Conservation (phyloP, 1,140 invertebrate species). For the Drosophila mojavensis region DNA sequence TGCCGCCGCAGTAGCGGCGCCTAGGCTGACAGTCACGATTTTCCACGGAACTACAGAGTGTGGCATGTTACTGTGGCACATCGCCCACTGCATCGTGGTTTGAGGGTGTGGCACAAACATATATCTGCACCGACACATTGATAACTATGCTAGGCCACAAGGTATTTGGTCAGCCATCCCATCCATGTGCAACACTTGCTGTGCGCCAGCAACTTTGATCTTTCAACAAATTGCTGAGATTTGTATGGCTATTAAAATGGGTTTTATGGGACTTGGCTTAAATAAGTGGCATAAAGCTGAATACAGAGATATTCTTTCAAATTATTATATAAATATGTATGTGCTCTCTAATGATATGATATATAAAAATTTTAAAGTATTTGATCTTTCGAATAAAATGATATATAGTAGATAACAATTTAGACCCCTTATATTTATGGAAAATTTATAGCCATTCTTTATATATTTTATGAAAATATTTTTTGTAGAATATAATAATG, state of each 20-base stretch:
- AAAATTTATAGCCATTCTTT: too few species aligned
- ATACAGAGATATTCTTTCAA: too few species aligned
- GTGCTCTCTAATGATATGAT: too few species aligned
- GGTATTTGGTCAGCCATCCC: constrained; percentile 9
- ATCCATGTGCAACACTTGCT: constrained; percentile 32
- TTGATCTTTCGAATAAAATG: too few species aligned
- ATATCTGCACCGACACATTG: constrained; percentile 4
- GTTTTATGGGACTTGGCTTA: not conserved
- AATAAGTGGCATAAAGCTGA: not conserved
- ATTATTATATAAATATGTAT: too few species aligned
- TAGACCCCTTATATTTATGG: too few species aligned
- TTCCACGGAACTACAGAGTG: constrained; percentile 46
- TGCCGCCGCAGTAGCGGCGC: constrained; percentile 35
- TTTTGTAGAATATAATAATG: too few species aligned
- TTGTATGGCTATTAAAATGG: not conserved
- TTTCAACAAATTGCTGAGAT: constrained; percentile 27
- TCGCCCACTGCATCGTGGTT: constrained; percentile 37
- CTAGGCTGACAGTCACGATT: constrained; percentile 46
- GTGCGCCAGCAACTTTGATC: constrained; percentile 17
- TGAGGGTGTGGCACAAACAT: constrained; percentile 35
- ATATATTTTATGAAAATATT: too few species aligned
- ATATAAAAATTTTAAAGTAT: too few species aligned
- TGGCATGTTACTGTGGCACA: constrained; percentile 59
- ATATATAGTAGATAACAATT: too few species aligned
- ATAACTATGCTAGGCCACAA: constrained; percentile 19